Evolutionary conservation across 2,888 invertebrate species (phyloP).

Genomic region (Podabrus alpinus): DNA sequence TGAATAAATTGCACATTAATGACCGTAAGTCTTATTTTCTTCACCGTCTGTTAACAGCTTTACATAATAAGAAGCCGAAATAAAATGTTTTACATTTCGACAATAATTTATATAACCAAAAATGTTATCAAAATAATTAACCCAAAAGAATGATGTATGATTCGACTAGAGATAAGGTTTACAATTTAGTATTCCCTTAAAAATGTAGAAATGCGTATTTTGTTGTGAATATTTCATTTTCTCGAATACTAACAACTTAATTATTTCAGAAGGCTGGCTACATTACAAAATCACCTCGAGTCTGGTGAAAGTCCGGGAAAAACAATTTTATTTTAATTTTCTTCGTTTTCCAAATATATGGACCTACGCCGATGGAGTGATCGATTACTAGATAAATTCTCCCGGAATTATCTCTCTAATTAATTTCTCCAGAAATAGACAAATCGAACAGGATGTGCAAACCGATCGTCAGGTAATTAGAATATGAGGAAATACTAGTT

Average conservation of each 20-base stretch:
- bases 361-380: neutral
- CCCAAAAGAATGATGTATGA: neutral
- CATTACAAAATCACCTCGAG: neutral
- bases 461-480: neutral
- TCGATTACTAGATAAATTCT: neutral
- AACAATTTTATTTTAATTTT: neutral
- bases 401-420: neutral
- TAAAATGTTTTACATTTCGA: conserved; percentile 19
- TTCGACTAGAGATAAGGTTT: neutral
- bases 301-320: neutral
- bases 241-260: neutral
- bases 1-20: conserved; percentile 40
- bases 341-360: neutral
- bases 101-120: conserved; percentile 9
- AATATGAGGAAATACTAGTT: neutral
- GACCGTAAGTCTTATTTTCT: conserved; percentile 40
- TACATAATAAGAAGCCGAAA: conserved; percentile 21
- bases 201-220: neutral
- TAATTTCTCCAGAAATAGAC: neutral
- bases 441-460: neutral
- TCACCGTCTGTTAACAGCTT: conserved; percentile 34
- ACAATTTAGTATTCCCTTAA: neutral
- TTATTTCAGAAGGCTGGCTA: neutral
- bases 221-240: neutral
- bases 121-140: neutral